A percentile compares a stretch with the other conserved stretches of the same genome.
Conservation (phyloP, 2,888 invertebrate genomes). For the Bibio marci region DNA sequence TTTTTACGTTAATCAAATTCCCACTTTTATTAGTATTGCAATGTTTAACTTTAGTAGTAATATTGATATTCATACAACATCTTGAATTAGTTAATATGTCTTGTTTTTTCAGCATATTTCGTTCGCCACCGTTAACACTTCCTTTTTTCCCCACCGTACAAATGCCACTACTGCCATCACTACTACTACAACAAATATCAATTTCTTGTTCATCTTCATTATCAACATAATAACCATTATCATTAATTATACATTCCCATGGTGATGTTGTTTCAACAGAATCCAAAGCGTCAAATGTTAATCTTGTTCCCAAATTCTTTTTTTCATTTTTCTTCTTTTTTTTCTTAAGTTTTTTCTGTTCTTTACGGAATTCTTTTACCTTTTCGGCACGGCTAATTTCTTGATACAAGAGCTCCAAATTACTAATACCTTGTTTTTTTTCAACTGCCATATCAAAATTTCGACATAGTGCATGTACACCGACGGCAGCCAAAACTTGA, state of each 20-base stretch:
- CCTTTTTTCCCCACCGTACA: too few species aligned
- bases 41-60: too few species aligned
- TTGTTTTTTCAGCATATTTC: too few species aligned
- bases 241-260: neutral
- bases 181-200: too few species aligned
- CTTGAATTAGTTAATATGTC: too few species aligned
- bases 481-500: slow-evolving; percentile 77
- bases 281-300: slow-evolving; percentile 15
- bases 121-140: too few species aligned
- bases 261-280: too few species aligned
- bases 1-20: slow-evolving; percentile 1
- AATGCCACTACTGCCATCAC: too few species aligned
- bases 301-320: slow-evolving; percentile 28
- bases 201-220: neutral
- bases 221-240: neutral
- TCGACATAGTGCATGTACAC: slow-evolving; percentile 70
- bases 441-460: slow-evolving; percentile 85
- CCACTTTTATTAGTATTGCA: neutral
- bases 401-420: slow-evolving; percentile 72
- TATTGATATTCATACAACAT: too few species aligned
- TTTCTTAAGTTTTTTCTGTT: slow-evolving; percentile 68
- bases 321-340: slow-evolving; percentile 51
- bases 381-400: slow-evolving; percentile 77
- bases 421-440: slow-evolving; percentile 72
- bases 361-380: slow-evolving; percentile 66